Conservation (phyloP, 35 echinoderm and acorn worm species). For the Ptychodera flava region DNA sequence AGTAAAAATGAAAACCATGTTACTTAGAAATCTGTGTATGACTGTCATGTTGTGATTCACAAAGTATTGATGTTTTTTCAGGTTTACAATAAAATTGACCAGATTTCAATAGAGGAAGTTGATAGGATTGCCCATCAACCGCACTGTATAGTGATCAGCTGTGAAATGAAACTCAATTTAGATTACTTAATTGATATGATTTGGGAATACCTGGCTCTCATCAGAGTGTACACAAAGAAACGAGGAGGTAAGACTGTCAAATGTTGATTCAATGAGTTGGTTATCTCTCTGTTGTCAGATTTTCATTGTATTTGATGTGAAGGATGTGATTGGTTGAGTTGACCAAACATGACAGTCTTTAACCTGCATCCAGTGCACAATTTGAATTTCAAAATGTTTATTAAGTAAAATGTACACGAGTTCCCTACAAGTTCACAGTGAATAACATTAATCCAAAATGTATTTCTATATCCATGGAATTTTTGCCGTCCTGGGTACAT, state of each 20-base stretch:
- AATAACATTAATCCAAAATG: too few species aligned
- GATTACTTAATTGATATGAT: conserved; percentile 76
- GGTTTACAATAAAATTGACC: conserved; percentile 99
- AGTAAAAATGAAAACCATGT: too few species aligned
- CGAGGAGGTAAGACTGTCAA: conserved; percentile 55
- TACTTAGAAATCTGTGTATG: too few species aligned
- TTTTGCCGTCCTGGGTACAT: too few species aligned
- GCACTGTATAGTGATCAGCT: conserved; percentile 85
- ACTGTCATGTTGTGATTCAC: too few species aligned
- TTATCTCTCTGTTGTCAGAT: background rate
- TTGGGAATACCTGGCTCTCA: conserved; percentile 86
- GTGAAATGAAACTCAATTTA: conserved; percentile 96
- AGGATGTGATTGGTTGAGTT: too few species aligned
- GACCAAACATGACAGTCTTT: too few species aligned
- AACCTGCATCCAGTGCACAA: too few species aligned
- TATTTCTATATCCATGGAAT: too few species aligned
- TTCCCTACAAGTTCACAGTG: too few species aligned
- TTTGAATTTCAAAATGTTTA: too few species aligned
- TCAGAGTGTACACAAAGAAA: conserved; percentile 93
- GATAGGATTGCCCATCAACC: conserved; percentile 82
- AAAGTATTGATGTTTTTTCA: conserved; percentile 23
- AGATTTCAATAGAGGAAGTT: conserved; percentile 91
- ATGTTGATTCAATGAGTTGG: background rate
- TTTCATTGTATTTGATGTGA: background rate
- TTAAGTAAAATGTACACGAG: too few species aligned